Conservation (phyloP, 2,888 invertebrate genomes). For the Clanis bilineata region DNA sequence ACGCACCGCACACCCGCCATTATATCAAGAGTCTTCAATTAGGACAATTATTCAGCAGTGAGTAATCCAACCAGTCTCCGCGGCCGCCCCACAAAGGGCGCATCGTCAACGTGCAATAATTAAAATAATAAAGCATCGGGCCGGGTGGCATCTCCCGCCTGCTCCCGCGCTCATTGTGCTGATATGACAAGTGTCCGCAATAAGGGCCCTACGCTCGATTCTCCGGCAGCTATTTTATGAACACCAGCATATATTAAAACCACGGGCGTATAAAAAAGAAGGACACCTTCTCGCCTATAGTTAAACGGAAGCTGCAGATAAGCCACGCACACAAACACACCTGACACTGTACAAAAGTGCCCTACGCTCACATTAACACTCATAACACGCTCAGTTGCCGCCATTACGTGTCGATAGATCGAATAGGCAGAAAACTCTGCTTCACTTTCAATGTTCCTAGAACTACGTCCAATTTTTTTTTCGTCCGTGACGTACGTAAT, state of each 20-base stretch:
- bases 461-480: too few species aligned
- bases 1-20: slow-evolving; percentile 18
- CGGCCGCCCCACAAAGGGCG: slow-evolving; percentile 68
- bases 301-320: too few species aligned
- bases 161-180: slow-evolving; percentile 60
- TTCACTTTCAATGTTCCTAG: too few species aligned
- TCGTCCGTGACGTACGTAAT: too few species aligned
- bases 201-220: slow-evolving; percentile 54
- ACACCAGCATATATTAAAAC: slow-evolving; percentile 7
- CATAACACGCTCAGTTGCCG: too few species aligned
- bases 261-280: too few species aligned
- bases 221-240: slow-evolving; percentile 25
- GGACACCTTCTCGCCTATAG: too few species aligned
- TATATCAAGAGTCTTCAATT: slow-evolving; percentile 61
- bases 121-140: slow-evolving; percentile 80
- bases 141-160: slow-evolving; percentile 34
- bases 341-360: too few species aligned
- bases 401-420: too few species aligned
- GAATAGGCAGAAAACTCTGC: too few species aligned
- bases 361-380: too few species aligned
- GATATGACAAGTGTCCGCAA: slow-evolving; percentile 80
- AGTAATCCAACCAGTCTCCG: slow-evolving; percentile 56
- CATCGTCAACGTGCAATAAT: slow-evolving; percentile 74
- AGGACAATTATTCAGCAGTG: slow-evolving; percentile 55
- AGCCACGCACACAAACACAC: too few species aligned